Conservation (phyloP, 1,140 invertebrate species). For the Scaptomyza pallida region DNA sequence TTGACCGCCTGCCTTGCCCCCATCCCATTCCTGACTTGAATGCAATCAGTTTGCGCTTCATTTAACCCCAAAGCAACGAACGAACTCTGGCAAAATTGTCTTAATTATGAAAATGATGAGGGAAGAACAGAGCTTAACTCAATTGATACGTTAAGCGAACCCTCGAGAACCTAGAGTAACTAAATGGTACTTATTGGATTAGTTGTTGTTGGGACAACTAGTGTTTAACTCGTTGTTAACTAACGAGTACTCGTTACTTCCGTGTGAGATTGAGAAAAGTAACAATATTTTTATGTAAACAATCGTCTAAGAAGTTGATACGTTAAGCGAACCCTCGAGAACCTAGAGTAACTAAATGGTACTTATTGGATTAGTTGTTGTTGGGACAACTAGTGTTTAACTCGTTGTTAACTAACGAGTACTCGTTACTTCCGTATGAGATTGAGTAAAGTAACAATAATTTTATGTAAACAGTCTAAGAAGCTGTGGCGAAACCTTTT, state of each 20-base stretch:
- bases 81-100: constrained; percentile 49
- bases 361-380: background rate
- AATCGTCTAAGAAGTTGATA: no score
- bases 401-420: no score
- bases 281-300: no score
- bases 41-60: constrained; percentile 71
- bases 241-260: no score
- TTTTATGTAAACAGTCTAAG: background rate
- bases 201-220: no score
- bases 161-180: background rate
- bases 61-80: constrained; percentile 56
- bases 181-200: background rate
- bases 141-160: background rate
- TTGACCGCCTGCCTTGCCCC: no score
- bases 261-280: no score
- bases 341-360: background rate
- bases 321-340: background rate
- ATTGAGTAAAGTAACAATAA: no score
- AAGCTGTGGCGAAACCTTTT: constrained; percentile 13
- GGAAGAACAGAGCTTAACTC: background rate
- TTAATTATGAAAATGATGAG: constrained; percentile 53
- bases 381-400: no score
- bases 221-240: no score
- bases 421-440: no score
- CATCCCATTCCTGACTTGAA: background rate